A percentile compares a stretch with the other conserved stretches of the same genome.
Evolutionary conservation across 1,140 invertebrate species (phyloP).

Genomic region (Neodiprion virginianus): DNA sequence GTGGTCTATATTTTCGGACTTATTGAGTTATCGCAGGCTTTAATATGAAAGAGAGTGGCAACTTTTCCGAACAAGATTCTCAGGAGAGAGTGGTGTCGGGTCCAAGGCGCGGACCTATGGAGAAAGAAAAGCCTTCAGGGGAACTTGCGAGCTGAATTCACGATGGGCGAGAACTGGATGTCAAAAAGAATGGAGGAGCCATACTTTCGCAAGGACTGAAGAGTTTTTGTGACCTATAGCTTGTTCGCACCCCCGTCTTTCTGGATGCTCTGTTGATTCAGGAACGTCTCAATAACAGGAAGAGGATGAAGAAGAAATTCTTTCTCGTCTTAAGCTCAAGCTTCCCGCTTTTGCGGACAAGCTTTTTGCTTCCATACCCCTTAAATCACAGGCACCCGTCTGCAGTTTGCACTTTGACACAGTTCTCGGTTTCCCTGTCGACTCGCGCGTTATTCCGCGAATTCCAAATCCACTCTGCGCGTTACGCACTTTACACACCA

Average conservation of each 20-base stretch:
- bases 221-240: not conserved
- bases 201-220: not conserved
- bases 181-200: not conserved
- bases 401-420: not conserved
- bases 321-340: no score
- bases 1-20: not conserved
- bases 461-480: not conserved
- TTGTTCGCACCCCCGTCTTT: no score
- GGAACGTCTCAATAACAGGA: not conserved
- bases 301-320: not conserved
- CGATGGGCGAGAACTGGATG: not conserved
- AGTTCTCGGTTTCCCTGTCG: not conserved
- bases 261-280: not conserved
- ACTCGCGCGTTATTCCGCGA: not conserved
- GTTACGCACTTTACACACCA: not conserved
- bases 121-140: not conserved
- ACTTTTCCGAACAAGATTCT: not conserved
- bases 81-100: conserved; percentile 1
- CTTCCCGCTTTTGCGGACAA: not conserved
- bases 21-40: conserved; percentile 1
- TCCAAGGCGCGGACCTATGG: not conserved
- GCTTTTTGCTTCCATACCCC: not conserved
- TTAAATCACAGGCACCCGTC: not conserved
- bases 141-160: not conserved
- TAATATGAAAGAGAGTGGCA: conserved; percentile 5